phyloP scores from a whole-genome alignment of 2,888 invertebrate genomes.

The Leistus spinibarbis region DNA sequence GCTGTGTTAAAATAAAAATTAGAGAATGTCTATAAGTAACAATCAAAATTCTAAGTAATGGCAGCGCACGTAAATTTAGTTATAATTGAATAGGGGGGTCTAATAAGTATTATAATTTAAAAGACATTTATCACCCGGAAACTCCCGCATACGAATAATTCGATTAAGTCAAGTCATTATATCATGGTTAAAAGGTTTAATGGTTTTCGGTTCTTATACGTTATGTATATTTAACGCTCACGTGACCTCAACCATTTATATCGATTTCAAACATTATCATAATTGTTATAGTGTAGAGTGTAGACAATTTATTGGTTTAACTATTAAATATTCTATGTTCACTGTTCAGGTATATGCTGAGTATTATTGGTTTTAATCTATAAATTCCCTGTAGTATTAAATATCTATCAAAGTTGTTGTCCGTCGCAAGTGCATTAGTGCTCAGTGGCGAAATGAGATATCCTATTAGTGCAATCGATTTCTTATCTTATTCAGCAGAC shows the following conservation, averaged over 20 bases:
- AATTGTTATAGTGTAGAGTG: no score
- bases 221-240: background rate
- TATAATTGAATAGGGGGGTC: background rate
- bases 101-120: background rate
- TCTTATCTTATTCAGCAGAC: slow-evolving; percentile 6
- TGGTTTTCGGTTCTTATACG: slow-evolving; percentile 9
- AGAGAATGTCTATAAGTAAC: no score
- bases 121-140: slow-evolving; percentile 9
- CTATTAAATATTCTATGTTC: no score
- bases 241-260: slow-evolving; percentile 9
- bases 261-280: background rate
- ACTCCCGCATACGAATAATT: slow-evolving; percentile 26
- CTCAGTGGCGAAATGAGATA: slow-evolving; percentile 5
- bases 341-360: no score
- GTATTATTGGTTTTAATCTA: background rate
- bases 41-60: no score
- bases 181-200: slow-evolving; percentile 31
- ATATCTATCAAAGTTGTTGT: background rate
- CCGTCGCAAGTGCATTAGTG: background rate
- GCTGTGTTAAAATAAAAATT: no score
- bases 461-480: slow-evolving; percentile 20
- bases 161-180: slow-evolving; percentile 15
- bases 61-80: background rate
- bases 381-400: background rate
- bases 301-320: no score